phyloP scores from a whole-genome alignment of 2,797 vertebrate species.

The Melanotaenia maccullochi region DNA sequence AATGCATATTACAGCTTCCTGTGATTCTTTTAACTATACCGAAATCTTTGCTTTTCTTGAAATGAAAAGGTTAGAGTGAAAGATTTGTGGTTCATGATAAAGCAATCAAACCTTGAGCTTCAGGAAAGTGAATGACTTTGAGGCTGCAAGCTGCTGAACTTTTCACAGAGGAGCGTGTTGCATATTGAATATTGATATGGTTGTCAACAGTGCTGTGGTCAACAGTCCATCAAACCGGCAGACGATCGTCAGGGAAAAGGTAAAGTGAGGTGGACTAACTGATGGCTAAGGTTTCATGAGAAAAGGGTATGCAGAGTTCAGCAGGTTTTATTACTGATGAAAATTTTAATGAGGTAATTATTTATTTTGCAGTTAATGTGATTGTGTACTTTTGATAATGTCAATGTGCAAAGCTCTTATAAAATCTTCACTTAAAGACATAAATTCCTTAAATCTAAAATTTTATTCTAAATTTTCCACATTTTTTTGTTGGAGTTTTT shows the following conservation, averaged over 20 bases:
- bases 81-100: neutral
- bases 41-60: neutral
- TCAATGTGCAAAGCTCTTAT: too few relatives aligned
- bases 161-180: conserved; percentile 26
- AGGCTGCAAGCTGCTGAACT: conserved; percentile 29
- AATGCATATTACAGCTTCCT: neutral
- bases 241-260: conserved; percentile 43
- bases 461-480: too few relatives aligned
- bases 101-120: neutral
- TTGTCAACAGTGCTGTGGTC: conserved; percentile 22
- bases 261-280: conserved; percentile 31
- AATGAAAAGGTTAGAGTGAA: neutral
- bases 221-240: conserved; percentile 48
- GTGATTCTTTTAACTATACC: neutral
- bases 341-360: neutral
- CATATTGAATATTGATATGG: conserved; percentile 38
- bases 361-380: neutral
- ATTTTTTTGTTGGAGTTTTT: conserved; percentile 26
- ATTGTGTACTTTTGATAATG: too few relatives aligned
- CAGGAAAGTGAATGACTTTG: neutral
- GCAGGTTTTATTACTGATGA: neutral
- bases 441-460: too few relatives aligned
- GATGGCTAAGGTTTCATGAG: conserved; percentile 6
- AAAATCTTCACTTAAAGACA: too few relatives aligned
- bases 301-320: conserved; percentile 14